Conservation (phyloP, 2,888 invertebrate species). For the Germaria angustata region DNA sequence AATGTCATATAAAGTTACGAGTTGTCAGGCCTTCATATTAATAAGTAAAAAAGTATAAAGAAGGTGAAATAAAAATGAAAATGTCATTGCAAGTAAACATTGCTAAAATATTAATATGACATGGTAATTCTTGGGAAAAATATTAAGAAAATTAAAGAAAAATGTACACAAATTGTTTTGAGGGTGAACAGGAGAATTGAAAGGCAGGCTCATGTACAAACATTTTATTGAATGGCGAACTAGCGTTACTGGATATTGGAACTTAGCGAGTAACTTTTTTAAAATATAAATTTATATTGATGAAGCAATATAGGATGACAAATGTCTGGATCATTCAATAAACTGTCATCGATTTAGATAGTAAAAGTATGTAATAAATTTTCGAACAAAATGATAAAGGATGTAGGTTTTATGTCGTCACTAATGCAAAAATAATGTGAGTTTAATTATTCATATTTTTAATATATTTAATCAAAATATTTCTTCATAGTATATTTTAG, state of each 20-base stretch:
- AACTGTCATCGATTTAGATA: constrained; percentile 1
- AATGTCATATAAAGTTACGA: constrained; percentile 66
- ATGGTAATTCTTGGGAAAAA: constrained; percentile 62
- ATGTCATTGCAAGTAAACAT: constrained; percentile 49
- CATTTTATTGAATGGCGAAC: background rate
- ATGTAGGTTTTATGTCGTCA: constrained; percentile 12
- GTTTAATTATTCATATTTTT: background rate
- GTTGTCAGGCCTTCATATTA: constrained; percentile 50
- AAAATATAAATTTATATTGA: constrained; percentile 10
- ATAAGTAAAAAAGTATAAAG: background rate
- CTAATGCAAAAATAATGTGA: background rate
- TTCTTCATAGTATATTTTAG: too few relatives aligned
- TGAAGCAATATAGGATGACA: constrained; percentile 17
- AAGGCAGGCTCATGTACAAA: constrained; percentile 5
- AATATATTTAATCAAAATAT: background rate
- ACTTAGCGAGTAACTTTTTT: background rate
- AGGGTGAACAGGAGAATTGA: constrained; percentile 4
- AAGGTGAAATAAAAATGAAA: background rate
- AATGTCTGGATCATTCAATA: constrained; percentile 8
- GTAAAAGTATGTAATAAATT: background rate
- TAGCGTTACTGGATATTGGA: background rate
- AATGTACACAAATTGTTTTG: constrained; percentile 11
- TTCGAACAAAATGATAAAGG: background rate
- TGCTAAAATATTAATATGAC: constrained; percentile 65
- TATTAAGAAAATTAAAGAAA: constrained; percentile 62